phyloP scores from a whole-genome alignment of 2,797 vertebrate genomes.

The Notolabrus celidotus region DNA sequence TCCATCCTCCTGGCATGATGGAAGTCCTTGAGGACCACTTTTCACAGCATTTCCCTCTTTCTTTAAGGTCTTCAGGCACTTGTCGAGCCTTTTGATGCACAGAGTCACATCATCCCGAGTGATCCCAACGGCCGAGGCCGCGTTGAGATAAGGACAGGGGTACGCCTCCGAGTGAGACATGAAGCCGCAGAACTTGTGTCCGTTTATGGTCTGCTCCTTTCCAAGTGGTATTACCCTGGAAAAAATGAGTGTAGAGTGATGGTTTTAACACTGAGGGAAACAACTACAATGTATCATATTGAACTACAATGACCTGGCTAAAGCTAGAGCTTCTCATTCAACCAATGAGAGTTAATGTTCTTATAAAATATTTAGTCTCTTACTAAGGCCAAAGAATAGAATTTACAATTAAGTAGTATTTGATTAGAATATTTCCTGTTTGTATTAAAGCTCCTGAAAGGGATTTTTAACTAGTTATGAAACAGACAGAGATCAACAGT shows the following conservation, averaged over 20 bases:
- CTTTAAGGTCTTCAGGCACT: slow-evolving; percentile 89
- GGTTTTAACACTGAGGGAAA: too few relatives aligned
- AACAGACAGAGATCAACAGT: too few relatives aligned
- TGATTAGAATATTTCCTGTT: too few relatives aligned
- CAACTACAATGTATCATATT: too few relatives aligned
- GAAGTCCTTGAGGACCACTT: slow-evolving; percentile 16
- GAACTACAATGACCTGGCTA: background rate
- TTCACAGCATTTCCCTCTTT: slow-evolving; percentile 75
- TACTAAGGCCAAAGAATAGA: too few relatives aligned
- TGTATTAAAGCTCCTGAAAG: too few relatives aligned
- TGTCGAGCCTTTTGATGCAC: slow-evolving; percentile 94
- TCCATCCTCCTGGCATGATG: slow-evolving; percentile 24
- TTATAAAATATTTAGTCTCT: background rate
- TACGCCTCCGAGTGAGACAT: slow-evolving; percentile 94
- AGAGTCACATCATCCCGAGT: slow-evolving; percentile 90
- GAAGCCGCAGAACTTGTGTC: slow-evolving; percentile 93
- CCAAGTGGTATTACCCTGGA: slow-evolving; percentile 92
- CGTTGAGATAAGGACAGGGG: slow-evolving; percentile 95
- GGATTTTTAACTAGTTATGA: too few relatives aligned
- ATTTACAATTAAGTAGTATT: too few relatives aligned
- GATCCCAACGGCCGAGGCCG: slow-evolving; percentile 95
- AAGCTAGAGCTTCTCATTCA: background rate
- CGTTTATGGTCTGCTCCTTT: slow-evolving; percentile 89
- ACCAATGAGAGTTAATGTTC: too few relatives aligned
- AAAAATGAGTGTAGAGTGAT: background rate